These are phyloP conservation scores for Euspilapteryx auroguttella DNA, from an alignment of 2,888 invertebrate species.

Conservation along the genomic window DNA sequence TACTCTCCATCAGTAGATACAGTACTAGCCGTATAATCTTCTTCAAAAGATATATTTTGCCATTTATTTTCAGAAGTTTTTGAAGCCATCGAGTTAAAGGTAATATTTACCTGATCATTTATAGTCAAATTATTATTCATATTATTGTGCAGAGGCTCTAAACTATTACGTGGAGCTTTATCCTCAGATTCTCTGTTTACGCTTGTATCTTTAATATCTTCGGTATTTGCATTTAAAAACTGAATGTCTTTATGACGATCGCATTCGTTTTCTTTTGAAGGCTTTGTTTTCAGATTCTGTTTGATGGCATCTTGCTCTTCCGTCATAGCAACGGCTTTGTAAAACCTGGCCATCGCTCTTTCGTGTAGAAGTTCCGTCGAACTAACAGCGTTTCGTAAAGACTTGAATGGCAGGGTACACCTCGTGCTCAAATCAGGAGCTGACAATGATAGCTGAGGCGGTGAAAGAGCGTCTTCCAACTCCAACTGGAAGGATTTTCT, in stretches of 20 bases:
- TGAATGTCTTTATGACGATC: too few species aligned
- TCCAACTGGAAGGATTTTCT: slow-evolving; percentile 66
- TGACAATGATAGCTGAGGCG: slow-evolving; percentile 81
- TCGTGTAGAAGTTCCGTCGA: slow-evolving; percentile 83
- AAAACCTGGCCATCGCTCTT: slow-evolving; percentile 79
- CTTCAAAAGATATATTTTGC: slow-evolving; percentile 54
- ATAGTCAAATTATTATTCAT: slow-evolving; percentile 26
- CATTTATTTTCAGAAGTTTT: slow-evolving; percentile 39
- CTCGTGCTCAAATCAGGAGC: slow-evolving; percentile 73
- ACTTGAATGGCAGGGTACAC: slow-evolving; percentile 51
- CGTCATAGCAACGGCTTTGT: slow-evolving; percentile 75
- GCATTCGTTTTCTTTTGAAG: too few species aligned
- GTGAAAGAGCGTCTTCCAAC: slow-evolving; percentile 67
- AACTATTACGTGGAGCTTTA: slow-evolving; percentile 2
- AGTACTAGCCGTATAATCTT: slow-evolving; percentile 67
- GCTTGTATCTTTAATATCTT: not conserved
- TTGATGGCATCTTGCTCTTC: slow-evolving; percentile 59
- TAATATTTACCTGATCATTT: slow-evolving; percentile 47
- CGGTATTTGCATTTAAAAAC: too few species aligned
- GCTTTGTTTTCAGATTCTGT: slow-evolving; percentile 17
- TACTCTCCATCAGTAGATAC: slow-evolving; percentile 54
- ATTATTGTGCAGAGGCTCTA: slow-evolving; percentile 20
- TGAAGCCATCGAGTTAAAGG: slow-evolving; percentile 32
- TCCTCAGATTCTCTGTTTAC: not conserved
- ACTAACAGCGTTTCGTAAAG: slow-evolving; percentile 74